These are phyloP conservation scores for Xestia ashworthii DNA, from an alignment of 2,888 invertebrate species.

Conservation along the genomic window DNA sequence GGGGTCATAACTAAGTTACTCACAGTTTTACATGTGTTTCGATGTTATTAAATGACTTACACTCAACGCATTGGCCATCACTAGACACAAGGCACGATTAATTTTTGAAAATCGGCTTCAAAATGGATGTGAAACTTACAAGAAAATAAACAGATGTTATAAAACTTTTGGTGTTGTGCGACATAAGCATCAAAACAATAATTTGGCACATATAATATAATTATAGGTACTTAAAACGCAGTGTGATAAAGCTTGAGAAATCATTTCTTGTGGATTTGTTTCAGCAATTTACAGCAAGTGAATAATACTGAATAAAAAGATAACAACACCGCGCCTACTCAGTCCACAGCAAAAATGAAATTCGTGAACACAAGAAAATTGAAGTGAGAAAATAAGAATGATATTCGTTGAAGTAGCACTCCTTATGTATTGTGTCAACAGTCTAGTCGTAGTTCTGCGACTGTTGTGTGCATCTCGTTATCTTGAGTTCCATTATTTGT, in stretches of 20 bases:
- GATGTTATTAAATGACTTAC: constrained; percentile 60
- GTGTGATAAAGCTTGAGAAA: constrained; percentile 12
- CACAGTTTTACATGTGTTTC: constrained; percentile 7
- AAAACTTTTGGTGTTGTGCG: constrained; percentile 19
- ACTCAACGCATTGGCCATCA: constrained; percentile 48
- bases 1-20: neutral
- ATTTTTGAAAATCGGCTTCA: constrained; percentile 48
- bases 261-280: constrained; percentile 16
- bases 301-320: constrained; percentile 28
- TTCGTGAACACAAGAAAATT: constrained; percentile 23
- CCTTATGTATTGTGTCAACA: constrained; percentile 70
- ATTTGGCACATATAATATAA: neutral
- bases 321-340: constrained; percentile 1
- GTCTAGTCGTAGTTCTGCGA: constrained; percentile 65
- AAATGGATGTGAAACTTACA: constrained; percentile 61
- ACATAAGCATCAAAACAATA: constrained; percentile 9
- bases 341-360: constrained; percentile 20
- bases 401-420: constrained; percentile 55
- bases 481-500: constrained; percentile 79
- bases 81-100: constrained; percentile 56
- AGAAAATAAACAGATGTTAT: neutral
- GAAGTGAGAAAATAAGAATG: constrained; percentile 47
- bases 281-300: constrained; percentile 48
- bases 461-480: constrained; percentile 84
- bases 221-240: constrained; percentile 1